Evolutionary conservation across 1,140 invertebrate species (phyloP).

Genomic region (Leptestheria dahalacensis): DNA sequence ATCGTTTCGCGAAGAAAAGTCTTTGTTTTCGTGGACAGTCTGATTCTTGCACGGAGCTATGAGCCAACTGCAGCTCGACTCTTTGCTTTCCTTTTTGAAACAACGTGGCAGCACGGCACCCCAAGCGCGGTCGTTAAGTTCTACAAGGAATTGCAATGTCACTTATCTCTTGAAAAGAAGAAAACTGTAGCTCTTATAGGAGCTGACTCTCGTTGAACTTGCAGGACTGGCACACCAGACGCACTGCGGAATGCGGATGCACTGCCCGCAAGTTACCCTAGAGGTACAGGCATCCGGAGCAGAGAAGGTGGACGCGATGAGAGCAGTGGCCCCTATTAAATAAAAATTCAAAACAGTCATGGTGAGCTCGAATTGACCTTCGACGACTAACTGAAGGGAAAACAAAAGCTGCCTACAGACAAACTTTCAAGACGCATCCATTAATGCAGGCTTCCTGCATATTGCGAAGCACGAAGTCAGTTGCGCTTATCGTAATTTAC

Average conservation of each 20-base stretch:
- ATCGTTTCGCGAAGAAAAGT: neutral
- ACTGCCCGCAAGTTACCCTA: neutral
- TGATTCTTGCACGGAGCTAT: neutral
- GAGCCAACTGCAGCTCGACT: neutral
- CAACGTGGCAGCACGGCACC: neutral
- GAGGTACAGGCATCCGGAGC: neutral
- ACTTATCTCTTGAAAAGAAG: neutral
- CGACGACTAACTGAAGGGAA: too few relatives aligned
- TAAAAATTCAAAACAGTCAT: too few relatives aligned
- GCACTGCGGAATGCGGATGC: neutral
- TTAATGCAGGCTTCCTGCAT: too few relatives aligned
- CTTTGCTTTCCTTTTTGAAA: neutral
- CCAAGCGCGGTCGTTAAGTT: neutral
- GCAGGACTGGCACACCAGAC: neutral
- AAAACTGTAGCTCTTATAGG: neutral
- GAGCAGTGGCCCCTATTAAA: too few relatives aligned
- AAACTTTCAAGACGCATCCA: too few relatives aligned
- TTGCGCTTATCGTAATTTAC: too few relatives aligned
- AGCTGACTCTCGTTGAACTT: neutral
- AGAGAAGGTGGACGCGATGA: too few relatives aligned
- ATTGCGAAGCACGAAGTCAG: too few relatives aligned
- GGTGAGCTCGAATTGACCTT: too few relatives aligned
- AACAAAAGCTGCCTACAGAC: too few relatives aligned
- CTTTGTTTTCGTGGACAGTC: neutral
- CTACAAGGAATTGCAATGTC: neutral